Evolutionary conservation across 2,888 invertebrate species (phyloP), one percentile per base, ranked within the genome.

Genomic region (Oegoconia quadripuncta): DNA sequence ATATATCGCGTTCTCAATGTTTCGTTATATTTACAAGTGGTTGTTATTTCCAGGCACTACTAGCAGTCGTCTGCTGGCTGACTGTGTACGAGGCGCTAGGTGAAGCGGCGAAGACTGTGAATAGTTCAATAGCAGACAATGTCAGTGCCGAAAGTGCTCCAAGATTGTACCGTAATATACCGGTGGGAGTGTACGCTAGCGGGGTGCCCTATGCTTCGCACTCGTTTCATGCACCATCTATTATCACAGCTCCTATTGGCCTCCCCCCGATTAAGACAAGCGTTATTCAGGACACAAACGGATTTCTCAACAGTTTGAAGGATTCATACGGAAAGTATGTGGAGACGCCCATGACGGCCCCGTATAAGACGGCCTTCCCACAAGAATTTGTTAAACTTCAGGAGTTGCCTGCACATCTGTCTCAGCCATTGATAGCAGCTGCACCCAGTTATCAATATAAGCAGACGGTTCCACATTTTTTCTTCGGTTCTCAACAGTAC

Each of bases 281-380:
- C 29, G 47, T 62, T 25, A 55, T 71, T 14, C 73, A 74, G 31
- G 75, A 71, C 29, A 54, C 64, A 13, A 74, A 73, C 38, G 69
- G 67, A 14, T 73, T 64, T 45, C 56, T 86, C 41, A 78, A 67
- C 48, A 83, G 83, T 44, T 55, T 86, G 42, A 80, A 69, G 50
- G 87, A 87, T 49, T 87, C 87, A 1, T 87, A 87, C 44, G 87
- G 87, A 15, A 83, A 87, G 47, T 84, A 74, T 45, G 67, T 74
- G 18, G 71, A 64, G 38, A 52, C 68, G 1, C 79, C 81, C 20
- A 78, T 78, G 38, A 45, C 67, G 12, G 42, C 75, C 2, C 59
- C 76, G 1, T 84, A 81, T 40, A 78, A 71, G 44, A 54, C 71
- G 13, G 67, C 69, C 3, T 68, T 74, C 38, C 81, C 84, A 6